Evolutionary conservation across 2,113 vertebrate genomes (phyloP), one percentile per base, ranked within the genome.

Genomic region (Sarotherodon lohbergeri): DNA sequence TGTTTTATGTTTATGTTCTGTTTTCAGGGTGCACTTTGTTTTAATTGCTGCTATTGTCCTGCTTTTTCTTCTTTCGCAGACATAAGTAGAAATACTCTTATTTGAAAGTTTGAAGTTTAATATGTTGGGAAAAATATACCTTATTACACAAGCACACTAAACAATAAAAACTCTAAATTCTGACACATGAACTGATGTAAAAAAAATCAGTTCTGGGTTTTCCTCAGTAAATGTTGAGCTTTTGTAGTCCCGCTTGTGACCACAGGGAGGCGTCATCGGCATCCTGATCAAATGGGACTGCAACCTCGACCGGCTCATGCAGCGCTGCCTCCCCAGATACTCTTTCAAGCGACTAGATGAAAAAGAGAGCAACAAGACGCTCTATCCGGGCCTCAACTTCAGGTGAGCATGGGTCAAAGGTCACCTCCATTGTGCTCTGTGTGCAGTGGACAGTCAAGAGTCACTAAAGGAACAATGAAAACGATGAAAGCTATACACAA

Each of bases 201-300:
- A 22, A 80, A 22, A 36, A 46, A 57, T 27, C 36, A 61, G 80
- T 11, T 41, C 10, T 41, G 57, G n/a, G 36, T 1, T 76, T 71
- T 73, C 13, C 22, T 43, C 22, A 6, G 22, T 73, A 43, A 73
- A 27, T 71, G 2, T 71, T 80, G 10, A 36, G 27, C 9, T 19
- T 17, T 86, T 81, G 32, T 4, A n/a, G 52, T 50, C 32, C 57
- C 46, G 4, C 4, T 17, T 27, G 59, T 10, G 11, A 41, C 90
- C 91, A 92, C 93, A 98, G 97, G 97, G 98, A 16, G 97, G 97
- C 84, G 96, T 98, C 66, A 97, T 98, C 80, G 97, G 97, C 85
- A 97, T 98, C 41, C 97, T 97, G 83, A 98, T 98, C 83, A 96
- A 97, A 36, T 98, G 97, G 97, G 95, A 98, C 83, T 98, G 98